Percentiles rank a stretch among this genome's conserved stretches.
phyloP scores from a whole-genome alignment of 2,113 vertebrate genomes.

The Serilophus lunatus region DNA sequence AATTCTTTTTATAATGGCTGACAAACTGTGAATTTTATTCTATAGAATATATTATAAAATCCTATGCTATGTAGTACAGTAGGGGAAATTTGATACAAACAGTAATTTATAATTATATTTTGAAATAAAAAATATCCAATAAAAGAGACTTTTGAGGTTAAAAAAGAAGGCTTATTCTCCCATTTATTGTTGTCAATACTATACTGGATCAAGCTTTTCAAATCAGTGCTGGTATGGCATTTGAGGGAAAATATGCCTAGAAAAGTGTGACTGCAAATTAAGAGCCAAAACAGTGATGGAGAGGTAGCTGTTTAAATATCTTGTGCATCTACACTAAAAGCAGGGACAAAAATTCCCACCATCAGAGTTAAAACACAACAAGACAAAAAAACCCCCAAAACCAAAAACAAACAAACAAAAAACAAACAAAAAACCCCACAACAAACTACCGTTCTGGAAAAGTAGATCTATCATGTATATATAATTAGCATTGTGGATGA shows the following conservation, averaged over 20 bases:
- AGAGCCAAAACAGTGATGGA: not conserved
- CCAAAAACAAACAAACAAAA: no score
- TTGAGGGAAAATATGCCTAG: not conserved
- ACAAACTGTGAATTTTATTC: constrained; percentile 16
- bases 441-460: not conserved
- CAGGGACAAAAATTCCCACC: not conserved
- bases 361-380: not conserved
- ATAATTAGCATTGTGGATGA: not conserved
- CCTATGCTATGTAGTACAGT: not conserved
- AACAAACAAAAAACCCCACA: no score
- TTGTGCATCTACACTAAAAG: not conserved
- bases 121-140: not conserved
- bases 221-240: not conserved
- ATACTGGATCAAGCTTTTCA: not conserved
- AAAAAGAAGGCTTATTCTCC: not conserved
- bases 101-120: not conserved
- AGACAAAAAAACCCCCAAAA: accelerated
- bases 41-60: not conserved
- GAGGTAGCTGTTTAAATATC: not conserved
- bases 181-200: not conserved
- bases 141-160: not conserved
- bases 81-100: not conserved
- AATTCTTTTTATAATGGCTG: constrained; percentile 28
- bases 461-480: not conserved
- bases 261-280: not conserved